phyloP scores from a whole-genome alignment of 2,113 vertebrate species.

The Perca fluviatilis region DNA sequence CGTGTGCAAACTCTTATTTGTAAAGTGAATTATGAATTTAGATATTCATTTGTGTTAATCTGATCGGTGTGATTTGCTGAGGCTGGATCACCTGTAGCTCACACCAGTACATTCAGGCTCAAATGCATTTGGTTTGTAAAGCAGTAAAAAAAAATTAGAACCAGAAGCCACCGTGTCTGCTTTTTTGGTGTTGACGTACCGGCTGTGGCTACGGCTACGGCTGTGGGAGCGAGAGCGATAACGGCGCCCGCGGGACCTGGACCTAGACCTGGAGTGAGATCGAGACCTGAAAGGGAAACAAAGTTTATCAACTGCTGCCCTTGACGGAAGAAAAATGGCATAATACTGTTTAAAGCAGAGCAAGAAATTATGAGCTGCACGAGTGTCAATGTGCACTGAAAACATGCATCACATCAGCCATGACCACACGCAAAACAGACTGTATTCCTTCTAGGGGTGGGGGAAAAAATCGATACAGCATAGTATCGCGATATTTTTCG shows the following conservation, averaged over 20 bases:
- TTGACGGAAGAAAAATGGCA: background rate
- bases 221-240: conserved; percentile 84
- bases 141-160: background rate
- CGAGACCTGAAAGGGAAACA: conserved; percentile 62
- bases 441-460: fast-evolving
- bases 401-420: background rate
- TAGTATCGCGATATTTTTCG: too few species aligned
- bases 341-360: background rate
- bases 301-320: fast-evolving
- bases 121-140: too few species aligned
- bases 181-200: conserved; percentile 59
- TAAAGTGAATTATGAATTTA: background rate
- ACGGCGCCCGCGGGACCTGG: conserved; percentile 83
- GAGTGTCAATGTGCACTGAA: background rate
- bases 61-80: background rate
- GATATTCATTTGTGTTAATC: background rate
- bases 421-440: fast-evolving
- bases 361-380: background rate
- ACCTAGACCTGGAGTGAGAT: conserved; percentile 80
- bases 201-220: conserved; percentile 83
- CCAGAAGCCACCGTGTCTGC: background rate
- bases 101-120: background rate
- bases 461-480: too few species aligned
- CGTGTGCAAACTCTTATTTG: too few species aligned
- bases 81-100: background rate